Percentiles rank a stretch among this genome's conserved stretches.
phyloP scores from a whole-genome alignment of 2,888 invertebrate genomes.

The Limenitis arthemis region DNA sequence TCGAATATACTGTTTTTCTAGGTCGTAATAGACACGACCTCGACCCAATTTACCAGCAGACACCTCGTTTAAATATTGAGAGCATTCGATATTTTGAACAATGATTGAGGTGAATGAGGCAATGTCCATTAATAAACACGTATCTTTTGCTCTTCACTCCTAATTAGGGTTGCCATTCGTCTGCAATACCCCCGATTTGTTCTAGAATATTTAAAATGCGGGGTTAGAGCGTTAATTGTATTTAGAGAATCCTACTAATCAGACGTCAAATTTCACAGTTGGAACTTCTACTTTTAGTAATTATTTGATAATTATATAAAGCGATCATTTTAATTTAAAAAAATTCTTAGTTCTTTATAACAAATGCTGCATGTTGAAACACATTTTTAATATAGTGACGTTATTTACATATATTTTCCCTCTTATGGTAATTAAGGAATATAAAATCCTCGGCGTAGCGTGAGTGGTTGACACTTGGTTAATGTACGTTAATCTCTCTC shows the following conservation, averaged over 20 bases:
- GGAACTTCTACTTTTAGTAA: too few relatives aligned
- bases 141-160: not conserved
- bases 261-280: too few relatives aligned
- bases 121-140: conserved; percentile 15
- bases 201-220: too few relatives aligned
- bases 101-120: conserved; percentile 27
- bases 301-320: too few relatives aligned
- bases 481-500: conserved; percentile 24
- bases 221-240: too few relatives aligned
- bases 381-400: too few relatives aligned
- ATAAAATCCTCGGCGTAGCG: conserved; percentile 15
- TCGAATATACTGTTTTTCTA: conserved; percentile 34
- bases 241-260: too few relatives aligned
- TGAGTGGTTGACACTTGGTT: conserved; percentile 24
- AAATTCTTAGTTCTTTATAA: too few relatives aligned
- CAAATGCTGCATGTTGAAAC: too few relatives aligned
- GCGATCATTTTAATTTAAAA: too few relatives aligned
- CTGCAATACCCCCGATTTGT: too few relatives aligned
- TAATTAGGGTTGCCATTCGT: too few relatives aligned
- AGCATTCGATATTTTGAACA: conserved; percentile 35
- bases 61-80: conserved; percentile 51
- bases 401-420: conserved; percentile 8
- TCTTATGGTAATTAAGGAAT: conserved; percentile 16
- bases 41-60: conserved; percentile 50
- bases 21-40: conserved; percentile 47